These are phyloP conservation scores for Helicoverpa zea DNA, from an alignment of 1,140 invertebrate genomes.

Conservation along the genomic window DNA sequence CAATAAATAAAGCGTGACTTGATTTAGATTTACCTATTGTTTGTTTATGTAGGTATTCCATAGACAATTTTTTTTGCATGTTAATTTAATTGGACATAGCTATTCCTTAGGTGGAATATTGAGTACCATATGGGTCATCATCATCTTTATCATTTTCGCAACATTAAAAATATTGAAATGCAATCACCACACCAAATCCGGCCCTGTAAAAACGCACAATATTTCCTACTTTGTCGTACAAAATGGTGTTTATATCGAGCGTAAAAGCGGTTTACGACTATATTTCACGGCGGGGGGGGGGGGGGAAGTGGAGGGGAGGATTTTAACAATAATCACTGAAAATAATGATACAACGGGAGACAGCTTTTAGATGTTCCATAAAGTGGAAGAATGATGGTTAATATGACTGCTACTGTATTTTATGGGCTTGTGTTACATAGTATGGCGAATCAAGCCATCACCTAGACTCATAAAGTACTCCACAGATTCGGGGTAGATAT, in stretches of 20 bases:
- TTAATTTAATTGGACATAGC: too few species aligned
- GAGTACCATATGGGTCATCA: too few species aligned
- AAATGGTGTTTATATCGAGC: conserved; percentile 56
- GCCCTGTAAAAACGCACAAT: conserved; percentile 12
- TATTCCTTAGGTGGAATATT: too few species aligned
- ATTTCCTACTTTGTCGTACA: conserved; percentile 45
- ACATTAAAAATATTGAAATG: neutral
- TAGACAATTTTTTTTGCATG: too few species aligned
- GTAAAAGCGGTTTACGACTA: conserved; percentile 55
- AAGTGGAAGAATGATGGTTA: neutral
- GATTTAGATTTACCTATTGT: too few species aligned
- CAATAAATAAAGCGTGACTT: too few species aligned
- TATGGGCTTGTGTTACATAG: neutral
- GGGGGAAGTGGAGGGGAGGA: conserved; percentile 16
- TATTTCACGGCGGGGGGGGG: conserved; percentile 19
- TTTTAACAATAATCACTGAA: conserved; percentile 45
- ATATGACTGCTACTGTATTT: neutral
- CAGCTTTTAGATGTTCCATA: conserved; percentile 32
- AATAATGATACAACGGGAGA: conserved; percentile 26
- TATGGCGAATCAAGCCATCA: too few species aligned
- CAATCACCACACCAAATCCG: neutral
- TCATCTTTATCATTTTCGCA: too few species aligned
- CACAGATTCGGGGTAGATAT: too few species aligned
- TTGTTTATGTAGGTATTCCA: too few species aligned
- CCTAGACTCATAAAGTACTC: neutral